phyloP scores from a whole-genome alignment of 2,113 vertebrate genomes.

The Anas platyrhynchos region DNA sequence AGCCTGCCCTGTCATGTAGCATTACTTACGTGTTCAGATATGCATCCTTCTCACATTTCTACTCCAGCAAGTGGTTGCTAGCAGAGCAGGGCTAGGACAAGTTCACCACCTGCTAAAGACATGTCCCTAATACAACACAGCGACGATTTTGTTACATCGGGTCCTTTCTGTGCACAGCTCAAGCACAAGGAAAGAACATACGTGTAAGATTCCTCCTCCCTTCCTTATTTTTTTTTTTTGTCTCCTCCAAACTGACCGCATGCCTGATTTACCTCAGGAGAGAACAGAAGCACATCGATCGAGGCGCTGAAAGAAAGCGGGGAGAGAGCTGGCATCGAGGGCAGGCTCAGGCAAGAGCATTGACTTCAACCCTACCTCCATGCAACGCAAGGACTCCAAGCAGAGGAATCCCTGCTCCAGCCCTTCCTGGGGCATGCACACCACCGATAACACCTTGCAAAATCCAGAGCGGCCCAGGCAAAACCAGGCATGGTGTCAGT shows the following conservation, averaged over 20 bases:
- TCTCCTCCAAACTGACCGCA: background rate
- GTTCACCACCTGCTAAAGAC: slow-evolving; percentile 47
- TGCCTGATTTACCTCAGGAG: background rate
- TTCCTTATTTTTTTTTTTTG: too few relatives aligned
- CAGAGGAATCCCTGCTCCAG: background rate
- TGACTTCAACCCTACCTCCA: background rate
- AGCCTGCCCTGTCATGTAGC: slow-evolving; percentile 59
- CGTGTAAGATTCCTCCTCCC: rapidly evolving
- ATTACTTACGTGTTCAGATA: slow-evolving; percentile 52
- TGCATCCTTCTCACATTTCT: slow-evolving; percentile 62
- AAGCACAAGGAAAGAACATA: rapidly evolving
- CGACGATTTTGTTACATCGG: background rate
- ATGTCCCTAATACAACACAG: background rate
- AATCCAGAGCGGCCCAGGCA: background rate
- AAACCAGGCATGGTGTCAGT: rapidly evolving
- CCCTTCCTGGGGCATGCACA: background rate
- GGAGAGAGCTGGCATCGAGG: background rate
- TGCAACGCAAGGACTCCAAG: rapidly evolving
- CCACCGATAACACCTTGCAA: background rate
- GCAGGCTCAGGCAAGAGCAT: background rate
- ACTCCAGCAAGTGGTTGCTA: slow-evolving; percentile 61
- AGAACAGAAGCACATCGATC: background rate
- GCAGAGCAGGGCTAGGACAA: background rate
- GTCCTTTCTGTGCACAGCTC: rapidly evolving
- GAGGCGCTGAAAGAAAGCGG: background rate